Evolutionary conservation across 2,113 vertebrate species (phyloP), one percentile per base, ranked within the genome.

Genomic region (Phasianus colchicus): DNA sequence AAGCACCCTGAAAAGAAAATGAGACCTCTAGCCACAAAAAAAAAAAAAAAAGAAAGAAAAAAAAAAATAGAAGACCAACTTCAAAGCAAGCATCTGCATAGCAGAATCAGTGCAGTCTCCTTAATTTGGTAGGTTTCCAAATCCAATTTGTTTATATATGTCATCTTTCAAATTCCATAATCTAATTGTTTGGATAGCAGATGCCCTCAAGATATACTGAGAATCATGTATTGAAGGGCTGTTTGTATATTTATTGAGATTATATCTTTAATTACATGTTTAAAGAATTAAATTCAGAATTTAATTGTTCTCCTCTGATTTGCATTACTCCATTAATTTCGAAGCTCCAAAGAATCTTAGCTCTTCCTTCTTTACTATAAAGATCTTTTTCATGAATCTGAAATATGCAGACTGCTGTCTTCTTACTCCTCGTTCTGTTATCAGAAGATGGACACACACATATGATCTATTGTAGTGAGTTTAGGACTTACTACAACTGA

Each of bases 31-130:
- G 83, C 83, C 82, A 92, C 87, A 55, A 32, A 89, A 73, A 69
- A 69, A 86, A 93, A 78, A 57, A 50, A 21, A 36, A 30, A 36
- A n/a, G 7, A 32, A 32, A 18, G 15, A 18, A 25, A 14, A 29
- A 29, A 54, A 54, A 54, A 54, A 20, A 34, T 5, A 21, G 11
- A 32, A 21, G 19, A 21, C n/a, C 27, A 80, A 96, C 96, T 96
- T 97, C 95, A 97, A 97, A 97, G 96, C 70, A 93, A 91, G 92
- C 96, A 97, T 97, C 96, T 97, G 97, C 86, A 93, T 94, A 89
- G 89, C 97, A 97, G 96, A 96, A 88, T 97, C 75, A 83, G 69
- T 93, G 45, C 91, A 93, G 91, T 94, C 72, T 88, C 63, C 80
- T 79, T 97, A 97, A 97, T 97, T 96, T 97, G 93, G 88, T 97